Conservation (phyloP, 2,113 vertebrate species). For the Sprattus sprattus region DNA sequence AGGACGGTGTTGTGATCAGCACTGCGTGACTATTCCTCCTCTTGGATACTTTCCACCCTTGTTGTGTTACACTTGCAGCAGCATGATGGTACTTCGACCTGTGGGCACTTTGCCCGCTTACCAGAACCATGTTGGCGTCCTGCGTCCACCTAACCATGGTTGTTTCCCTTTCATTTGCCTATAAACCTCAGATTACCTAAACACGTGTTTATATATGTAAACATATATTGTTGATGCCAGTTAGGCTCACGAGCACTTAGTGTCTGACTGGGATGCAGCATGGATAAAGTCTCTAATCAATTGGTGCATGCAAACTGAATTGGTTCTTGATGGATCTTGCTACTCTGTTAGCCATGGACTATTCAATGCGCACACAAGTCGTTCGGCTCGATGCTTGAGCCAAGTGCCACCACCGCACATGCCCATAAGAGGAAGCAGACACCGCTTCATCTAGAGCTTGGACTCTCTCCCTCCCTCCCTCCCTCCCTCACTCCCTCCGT, state of each 20-base stretch:
- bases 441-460: constrained; percentile 15
- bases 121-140: not conserved
- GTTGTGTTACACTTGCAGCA: not conserved
- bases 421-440: constrained; percentile 36
- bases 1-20: not conserved
- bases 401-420: constrained; percentile 37
- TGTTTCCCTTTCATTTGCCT: not conserved
- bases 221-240: not conserved
- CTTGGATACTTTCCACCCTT: not conserved
- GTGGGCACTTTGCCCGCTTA: not conserved
- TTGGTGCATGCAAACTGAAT: not conserved
- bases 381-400: constrained; percentile 4
- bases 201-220: too few species aligned
- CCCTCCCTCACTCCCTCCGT: not conserved
- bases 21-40: not conserved
- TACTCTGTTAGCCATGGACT: not conserved
- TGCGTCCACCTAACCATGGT: not conserved
- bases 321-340: not conserved
- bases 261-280: not conserved
- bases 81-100: not conserved
- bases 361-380: not conserved
- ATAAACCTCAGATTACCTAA: not conserved
- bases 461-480: not conserved
- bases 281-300: not conserved
- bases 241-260: not conserved